These are phyloP conservation scores for Dendrocincla fuliginosa DNA, from an alignment of 2,797 vertebrate species.

Conservation along the genomic window DNA sequence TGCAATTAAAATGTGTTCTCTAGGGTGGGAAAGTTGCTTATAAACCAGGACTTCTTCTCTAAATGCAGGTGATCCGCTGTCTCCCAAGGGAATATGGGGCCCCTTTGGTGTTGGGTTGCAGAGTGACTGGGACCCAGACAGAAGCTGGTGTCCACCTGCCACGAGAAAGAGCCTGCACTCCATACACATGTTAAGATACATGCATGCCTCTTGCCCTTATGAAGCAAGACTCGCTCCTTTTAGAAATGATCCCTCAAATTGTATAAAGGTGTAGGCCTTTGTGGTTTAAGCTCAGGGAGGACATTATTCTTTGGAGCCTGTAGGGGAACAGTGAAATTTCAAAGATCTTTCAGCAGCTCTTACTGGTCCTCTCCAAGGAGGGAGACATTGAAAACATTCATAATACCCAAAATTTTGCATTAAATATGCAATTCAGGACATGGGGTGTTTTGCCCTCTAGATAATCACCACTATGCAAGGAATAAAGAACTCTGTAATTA, in stretches of 20 bases:
- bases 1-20: background rate
- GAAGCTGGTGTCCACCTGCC: background rate
- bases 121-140: background rate
- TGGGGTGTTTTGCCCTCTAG: background rate
- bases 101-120: background rate
- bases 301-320: background rate
- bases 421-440: background rate
- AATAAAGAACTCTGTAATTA: background rate
- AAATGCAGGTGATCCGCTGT: rapidly evolving
- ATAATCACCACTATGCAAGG: background rate
- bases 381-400: background rate
- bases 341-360: background rate
- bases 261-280: background rate
- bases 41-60: background rate
- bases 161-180: background rate
- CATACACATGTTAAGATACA: background rate
- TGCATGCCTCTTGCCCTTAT: background rate
- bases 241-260: background rate
- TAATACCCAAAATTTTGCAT: background rate
- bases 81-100: background rate
- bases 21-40: background rate
- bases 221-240: background rate
- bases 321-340: background rate
- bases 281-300: background rate
- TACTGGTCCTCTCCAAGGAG: background rate